Conservation (phyloP, 2,113 vertebrate species). For the Helogale parvula region DNA sequence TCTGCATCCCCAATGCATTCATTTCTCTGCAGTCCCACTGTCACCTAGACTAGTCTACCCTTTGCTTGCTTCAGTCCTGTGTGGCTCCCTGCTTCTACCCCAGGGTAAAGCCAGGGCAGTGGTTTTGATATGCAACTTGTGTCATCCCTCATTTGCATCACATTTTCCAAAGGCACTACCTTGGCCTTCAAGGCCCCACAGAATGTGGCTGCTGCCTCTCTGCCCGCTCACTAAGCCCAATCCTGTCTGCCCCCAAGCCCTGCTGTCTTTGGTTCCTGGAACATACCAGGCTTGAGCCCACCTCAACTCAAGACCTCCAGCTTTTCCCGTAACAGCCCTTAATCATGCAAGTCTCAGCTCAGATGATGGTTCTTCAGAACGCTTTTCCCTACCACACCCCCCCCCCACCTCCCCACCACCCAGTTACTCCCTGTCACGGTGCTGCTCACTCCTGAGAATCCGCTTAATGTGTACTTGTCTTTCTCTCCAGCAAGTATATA, state of each 20-base stretch:
- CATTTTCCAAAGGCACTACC: background rate
- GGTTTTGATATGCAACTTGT: accelerated
- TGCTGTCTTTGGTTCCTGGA: background rate
- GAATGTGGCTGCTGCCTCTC: no score
- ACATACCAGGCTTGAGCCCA: background rate
- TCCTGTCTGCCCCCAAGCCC: background rate
- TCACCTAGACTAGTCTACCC: background rate
- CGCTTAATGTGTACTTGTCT: background rate
- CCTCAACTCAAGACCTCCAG: background rate
- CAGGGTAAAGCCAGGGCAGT: background rate
- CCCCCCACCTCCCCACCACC: background rate
- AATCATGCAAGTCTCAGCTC: background rate
- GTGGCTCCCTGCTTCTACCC: background rate
- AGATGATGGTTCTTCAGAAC: background rate
- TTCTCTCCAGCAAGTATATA: background rate
- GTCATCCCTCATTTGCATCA: background rate
- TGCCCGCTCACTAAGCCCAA: background rate
- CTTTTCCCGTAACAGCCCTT: background rate
- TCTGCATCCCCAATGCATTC: background rate
- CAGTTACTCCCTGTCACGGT: background rate
- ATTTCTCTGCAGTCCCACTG: background rate
- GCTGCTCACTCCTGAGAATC: background rate
- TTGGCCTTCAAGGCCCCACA: background rate
- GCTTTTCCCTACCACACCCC: background rate
- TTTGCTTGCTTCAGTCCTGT: background rate